Percentiles rank a stretch among this genome's conserved stretches.
Evolutionary conservation across 1,140 invertebrate species (phyloP).

Genomic region (Diabrotica undecimpunctata): DNA sequence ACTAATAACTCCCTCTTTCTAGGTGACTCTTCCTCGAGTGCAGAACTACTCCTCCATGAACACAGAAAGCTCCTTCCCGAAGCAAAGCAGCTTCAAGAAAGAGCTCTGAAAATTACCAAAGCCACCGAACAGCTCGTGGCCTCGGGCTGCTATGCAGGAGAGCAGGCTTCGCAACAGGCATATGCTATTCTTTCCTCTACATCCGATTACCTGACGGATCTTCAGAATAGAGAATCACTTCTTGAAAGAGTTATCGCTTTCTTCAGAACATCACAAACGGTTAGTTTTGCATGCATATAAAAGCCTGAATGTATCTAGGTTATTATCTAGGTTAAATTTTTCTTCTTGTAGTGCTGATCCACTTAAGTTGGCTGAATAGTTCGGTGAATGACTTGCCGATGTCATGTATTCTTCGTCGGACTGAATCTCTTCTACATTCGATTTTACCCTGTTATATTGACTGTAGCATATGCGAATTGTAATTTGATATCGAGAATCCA

Average conservation of each 20-base stretch:
- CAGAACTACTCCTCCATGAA: slow-evolving; percentile 66
- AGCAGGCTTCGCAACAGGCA: slow-evolving; percentile 68
- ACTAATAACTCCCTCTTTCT: slow-evolving; percentile 25
- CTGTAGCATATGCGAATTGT: no score
- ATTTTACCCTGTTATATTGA: no score
- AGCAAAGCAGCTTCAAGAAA: slow-evolving; percentile 73
- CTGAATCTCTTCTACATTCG: no score
- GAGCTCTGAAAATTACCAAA: slow-evolving; percentile 70
- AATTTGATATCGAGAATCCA: no score
- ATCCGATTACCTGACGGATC: slow-evolving; percentile 68
- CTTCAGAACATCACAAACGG: slow-evolving; percentile 68
- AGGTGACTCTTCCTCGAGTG: slow-evolving; percentile 67
- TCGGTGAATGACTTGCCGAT: no score
- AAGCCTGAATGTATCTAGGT: no score
- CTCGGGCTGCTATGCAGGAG: slow-evolving; percentile 64
- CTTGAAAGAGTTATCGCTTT: slow-evolving; percentile 68
- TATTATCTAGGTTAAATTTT: no score
- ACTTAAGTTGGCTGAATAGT: no score
- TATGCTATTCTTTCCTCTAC: slow-evolving; percentile 69
- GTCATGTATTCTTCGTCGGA: no score
- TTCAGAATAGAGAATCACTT: slow-evolving; percentile 67
- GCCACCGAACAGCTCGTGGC: slow-evolving; percentile 73
- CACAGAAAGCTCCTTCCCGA: slow-evolving; percentile 68
- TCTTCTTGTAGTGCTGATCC: no score
- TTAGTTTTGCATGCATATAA: slow-evolving; percentile 44